Conservation (phyloP, 2,113 vertebrate species). For the Ivindomyrus marchei region DNA sequence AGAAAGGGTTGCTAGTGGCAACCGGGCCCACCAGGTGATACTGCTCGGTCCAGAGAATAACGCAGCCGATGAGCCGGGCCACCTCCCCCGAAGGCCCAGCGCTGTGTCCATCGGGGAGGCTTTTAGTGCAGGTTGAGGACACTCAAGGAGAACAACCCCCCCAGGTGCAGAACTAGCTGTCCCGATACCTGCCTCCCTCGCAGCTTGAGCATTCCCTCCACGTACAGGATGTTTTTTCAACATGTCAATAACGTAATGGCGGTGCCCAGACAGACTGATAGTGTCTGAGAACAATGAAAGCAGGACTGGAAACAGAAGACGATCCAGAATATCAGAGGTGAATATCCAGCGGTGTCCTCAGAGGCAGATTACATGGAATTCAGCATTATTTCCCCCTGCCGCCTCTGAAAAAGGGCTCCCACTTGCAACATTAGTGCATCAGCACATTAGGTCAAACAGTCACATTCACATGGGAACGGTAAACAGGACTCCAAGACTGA, state of each 20-base stretch:
- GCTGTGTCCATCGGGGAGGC: background rate
- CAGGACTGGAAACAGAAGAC: background rate
- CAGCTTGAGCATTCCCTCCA: background rate
- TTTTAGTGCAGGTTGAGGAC: background rate
- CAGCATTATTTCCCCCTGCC: background rate
- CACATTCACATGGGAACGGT: background rate
- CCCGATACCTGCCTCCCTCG: background rate
- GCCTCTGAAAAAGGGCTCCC: background rate
- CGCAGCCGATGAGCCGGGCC: background rate
- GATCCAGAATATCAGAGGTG: background rate
- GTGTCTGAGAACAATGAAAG: background rate
- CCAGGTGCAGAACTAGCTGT: background rate
- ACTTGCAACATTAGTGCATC: background rate
- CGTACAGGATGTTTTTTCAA: background rate
- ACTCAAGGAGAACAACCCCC: background rate
- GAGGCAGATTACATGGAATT: background rate
- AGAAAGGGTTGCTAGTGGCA: conserved; percentile 6
- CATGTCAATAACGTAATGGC: background rate
- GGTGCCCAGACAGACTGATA: background rate
- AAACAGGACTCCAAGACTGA: background rate
- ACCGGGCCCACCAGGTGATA: background rate
- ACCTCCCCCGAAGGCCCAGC: background rate
- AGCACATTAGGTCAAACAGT: background rate
- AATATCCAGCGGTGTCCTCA: background rate
- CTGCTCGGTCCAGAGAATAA: background rate